Evolutionary conservation across 37 sponge, comb jelly and placozoan species (phyloP), one percentile per base, ranked within the genome.

Genomic region (Bolinopsis microptera): DNA sequence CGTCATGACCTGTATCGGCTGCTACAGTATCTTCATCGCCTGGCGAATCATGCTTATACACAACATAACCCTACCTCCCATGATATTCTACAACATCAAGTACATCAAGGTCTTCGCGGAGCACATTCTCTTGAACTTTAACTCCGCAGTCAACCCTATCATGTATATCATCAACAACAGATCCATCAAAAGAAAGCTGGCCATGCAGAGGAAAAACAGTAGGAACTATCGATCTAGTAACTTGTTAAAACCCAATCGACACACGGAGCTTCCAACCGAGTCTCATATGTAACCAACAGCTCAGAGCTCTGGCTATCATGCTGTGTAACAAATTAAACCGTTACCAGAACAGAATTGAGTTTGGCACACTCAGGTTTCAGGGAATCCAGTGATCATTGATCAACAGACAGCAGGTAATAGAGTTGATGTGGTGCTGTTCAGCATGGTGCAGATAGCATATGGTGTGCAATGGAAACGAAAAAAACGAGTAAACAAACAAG

Each of bases 121-220:
- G 36, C 90, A 86, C 90, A 86, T 86, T 48, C 90, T 86, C 31
- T 48, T 86, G 26, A 86, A 86, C 61, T 41, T 86, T 27, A 86
- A 86, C 90, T 23, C 61, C 18, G 61, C 61, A 13, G 26, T 86
- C 26, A 86, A 86, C 26, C 90, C 90, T 25, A 25, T 86, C 90
- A 41, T 86, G 61, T 86, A 86, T 48, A 86, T 86, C 90, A 86
- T 86, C 32, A 86, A 86, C 90, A 86, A 86, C 35, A 35, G 39
- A 27, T 86, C 90, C 0, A 86, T 86, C 90, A 86, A 41, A 23
- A 41, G 28, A 1, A 86, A 86, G 61, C 90, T 86, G 27, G 34
- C 61, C n/a, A 39, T 30, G 75, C 75, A 72, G 75, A 8, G 75
- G 75, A 28, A 72, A 72, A 72, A 24, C 61, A 48, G 13, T 48